Percentiles rank a stretch among this genome's conserved stretches.
phyloP scores from a whole-genome alignment of 2,888 invertebrate species.

The Formica aserva region DNA sequence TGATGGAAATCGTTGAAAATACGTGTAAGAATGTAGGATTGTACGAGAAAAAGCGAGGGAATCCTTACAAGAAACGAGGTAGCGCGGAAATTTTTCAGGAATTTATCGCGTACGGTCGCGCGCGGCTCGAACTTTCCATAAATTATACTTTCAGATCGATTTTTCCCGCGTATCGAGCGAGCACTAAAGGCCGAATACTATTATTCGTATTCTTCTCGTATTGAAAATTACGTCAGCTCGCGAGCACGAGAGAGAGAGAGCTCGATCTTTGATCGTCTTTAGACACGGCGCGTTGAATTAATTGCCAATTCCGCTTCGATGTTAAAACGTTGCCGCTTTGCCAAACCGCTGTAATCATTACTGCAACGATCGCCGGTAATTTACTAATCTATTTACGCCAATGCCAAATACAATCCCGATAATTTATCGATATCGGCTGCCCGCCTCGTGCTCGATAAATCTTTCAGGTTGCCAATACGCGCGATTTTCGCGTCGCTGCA shows the following conservation, averaged over 20 bases:
- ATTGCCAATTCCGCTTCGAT: constrained; percentile 20
- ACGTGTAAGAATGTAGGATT: constrained; percentile 12
- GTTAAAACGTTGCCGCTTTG: constrained; percentile 40
- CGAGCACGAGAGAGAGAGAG: neutral
- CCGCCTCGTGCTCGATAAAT: constrained; percentile 37
- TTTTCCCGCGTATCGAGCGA: constrained; percentile 42
- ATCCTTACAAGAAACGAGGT: constrained; percentile 5
- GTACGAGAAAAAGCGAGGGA: constrained; percentile 10
- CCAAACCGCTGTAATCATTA: constrained; percentile 42
- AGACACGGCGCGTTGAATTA: constrained; percentile 24
- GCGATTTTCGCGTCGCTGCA: constrained; percentile 46
- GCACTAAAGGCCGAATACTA: constrained; percentile 8
- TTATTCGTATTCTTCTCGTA: constrained; percentile 39
- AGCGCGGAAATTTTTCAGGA: constrained; percentile 31
- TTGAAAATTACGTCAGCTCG: constrained; percentile 24
- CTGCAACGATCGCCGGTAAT: constrained; percentile 31
- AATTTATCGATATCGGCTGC: constrained; percentile 42
- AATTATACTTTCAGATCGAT: constrained; percentile 54
- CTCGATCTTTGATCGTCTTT: neutral
- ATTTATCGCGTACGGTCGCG: constrained; percentile 24
- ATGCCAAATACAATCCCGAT: constrained; percentile 41
- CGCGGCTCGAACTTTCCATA: constrained; percentile 38
- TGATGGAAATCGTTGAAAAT: constrained; percentile 30
- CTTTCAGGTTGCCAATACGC: constrained; percentile 40
- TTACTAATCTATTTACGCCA: constrained; percentile 50